Evolutionary conservation across 2,888 invertebrate species (phyloP).

Genomic region (Timandra comae): DNA sequence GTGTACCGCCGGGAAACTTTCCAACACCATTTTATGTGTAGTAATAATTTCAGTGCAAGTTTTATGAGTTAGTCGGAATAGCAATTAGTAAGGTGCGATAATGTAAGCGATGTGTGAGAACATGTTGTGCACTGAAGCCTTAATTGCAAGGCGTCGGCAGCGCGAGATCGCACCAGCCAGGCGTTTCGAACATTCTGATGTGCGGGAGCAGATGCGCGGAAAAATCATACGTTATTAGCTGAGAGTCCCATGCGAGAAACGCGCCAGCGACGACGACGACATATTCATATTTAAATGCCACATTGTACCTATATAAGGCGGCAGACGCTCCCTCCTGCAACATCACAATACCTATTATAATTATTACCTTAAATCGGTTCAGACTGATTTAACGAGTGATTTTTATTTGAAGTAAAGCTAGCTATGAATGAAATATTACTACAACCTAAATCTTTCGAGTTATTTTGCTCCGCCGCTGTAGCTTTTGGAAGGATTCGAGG

Average conservation of each 20-base stretch:
- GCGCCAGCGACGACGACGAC: slow-evolving; percentile 39
- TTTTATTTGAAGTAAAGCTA: no score
- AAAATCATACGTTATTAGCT: slow-evolving; percentile 69
- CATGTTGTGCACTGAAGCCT: slow-evolving; percentile 26
- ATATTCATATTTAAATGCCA: slow-evolving; percentile 73
- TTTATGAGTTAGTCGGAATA: slow-evolving; percentile 5
- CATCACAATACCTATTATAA: no score
- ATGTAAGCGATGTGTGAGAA: slow-evolving; percentile 16
- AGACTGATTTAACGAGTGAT: no score
- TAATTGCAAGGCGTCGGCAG: slow-evolving; percentile 30
- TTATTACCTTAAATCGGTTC: no score
- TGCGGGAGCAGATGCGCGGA: slow-evolving; percentile 54
- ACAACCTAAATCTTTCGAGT: slow-evolving; percentile 6
- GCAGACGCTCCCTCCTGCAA: no score
- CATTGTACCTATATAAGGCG: slow-evolving; percentile 43
- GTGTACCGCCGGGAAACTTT: slow-evolving; percentile 33
- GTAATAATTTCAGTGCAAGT: slow-evolving; percentile 22
- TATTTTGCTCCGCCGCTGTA: slow-evolving; percentile 8
- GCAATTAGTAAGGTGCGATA: slow-evolving; percentile 7
- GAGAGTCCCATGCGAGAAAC: slow-evolving; percentile 37
- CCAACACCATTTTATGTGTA: slow-evolving; percentile 17
- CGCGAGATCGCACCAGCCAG: slow-evolving; percentile 7
- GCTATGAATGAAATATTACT: slow-evolving; percentile 2
- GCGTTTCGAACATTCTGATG: slow-evolving; percentile 2
- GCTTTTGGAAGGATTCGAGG: slow-evolving; percentile 25